Base-by-base conservation (phyloP, 2,113 vertebrate species). In the Pungitius pungitius region DNA sequence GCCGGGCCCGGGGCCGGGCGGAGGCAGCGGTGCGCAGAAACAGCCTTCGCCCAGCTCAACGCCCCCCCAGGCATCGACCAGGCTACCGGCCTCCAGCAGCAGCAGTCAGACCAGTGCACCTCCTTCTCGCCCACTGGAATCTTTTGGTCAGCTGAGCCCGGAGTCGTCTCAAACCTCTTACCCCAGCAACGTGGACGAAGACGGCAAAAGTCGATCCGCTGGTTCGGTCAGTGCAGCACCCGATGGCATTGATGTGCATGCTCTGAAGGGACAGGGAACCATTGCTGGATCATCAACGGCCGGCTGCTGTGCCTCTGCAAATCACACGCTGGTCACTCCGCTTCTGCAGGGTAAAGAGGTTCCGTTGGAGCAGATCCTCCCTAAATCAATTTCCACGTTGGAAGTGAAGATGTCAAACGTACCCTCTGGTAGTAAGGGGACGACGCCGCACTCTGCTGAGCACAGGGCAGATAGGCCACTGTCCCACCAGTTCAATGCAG, bases 281-380 rank as follows among this genome's bases (percentile, higher is more conserved):
- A 40, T 76, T 22, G 76, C 81, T 14, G 92, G 83, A 8, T 42
- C 83, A 47, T 60, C 83, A 71, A 94, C 93, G 70, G 75, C 68
- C 1, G 93, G 89, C 87, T 96, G 94, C 81, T 96, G 88, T 51
- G 96, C 97, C 76, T 96, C 97, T 59, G 96, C 96, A 20, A 98
- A 96, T 90, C 99, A 99, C 87, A 96, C 97, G 15, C 87, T 99
- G 75, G 98, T 99, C 78, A 95, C 95, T 6, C 95, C 97, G 72
- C 95, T 99, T 35, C 95, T 99, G 39, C 98, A 98, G 77, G 97
- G 96, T 52, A 97, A 97, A 92, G 95, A 94, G 6, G 95, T 99
- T 60, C 96, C 97, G 0, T 75, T 98, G 87, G 97, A 98, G 85
- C 95, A 97, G 69, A 98, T 99, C 88, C 94, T 99, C 84, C 95